phyloP scores from a whole-genome alignment of 2,113 vertebrate genomes.

The Eonycteris spelaea region DNA sequence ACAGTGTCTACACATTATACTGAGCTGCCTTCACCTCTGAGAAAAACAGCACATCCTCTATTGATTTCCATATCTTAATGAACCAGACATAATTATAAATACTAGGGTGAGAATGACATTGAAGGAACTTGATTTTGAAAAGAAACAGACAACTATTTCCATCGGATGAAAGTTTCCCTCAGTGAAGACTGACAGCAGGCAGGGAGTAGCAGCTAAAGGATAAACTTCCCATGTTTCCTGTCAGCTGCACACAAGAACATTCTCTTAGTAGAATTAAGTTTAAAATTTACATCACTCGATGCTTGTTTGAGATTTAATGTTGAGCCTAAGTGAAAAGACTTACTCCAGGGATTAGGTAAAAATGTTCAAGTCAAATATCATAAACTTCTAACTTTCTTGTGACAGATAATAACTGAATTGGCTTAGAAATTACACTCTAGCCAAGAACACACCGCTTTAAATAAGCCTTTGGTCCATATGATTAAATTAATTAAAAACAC shows the following conservation, averaged over 20 bases:
- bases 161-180: constrained; percentile 18
- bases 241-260: neutral
- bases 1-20: neutral
- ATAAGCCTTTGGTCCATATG: neutral
- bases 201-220: neutral
- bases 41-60: neutral
- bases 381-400: constrained; percentile 22
- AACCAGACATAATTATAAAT: constrained; percentile 57
- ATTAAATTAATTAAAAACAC: neutral
- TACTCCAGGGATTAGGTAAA: constrained; percentile 16
- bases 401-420: neutral
- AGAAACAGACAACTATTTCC: constrained; percentile 39
- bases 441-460: neutral
- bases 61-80: constrained; percentile 39
- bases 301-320: neutral
- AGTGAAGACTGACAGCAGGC: neutral
- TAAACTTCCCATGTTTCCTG: neutral
- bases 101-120: neutral
- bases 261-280: constrained; percentile 10
- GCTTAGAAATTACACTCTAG: constrained; percentile 18
- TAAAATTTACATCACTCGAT: neutral
- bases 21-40: neutral
- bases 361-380: neutral
- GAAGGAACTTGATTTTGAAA: constrained; percentile 46
- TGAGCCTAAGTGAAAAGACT: constrained; percentile 35